Evolutionary conservation across 2,888 invertebrate species (phyloP).

Genomic region (Xestobium rufovillosum): DNA sequence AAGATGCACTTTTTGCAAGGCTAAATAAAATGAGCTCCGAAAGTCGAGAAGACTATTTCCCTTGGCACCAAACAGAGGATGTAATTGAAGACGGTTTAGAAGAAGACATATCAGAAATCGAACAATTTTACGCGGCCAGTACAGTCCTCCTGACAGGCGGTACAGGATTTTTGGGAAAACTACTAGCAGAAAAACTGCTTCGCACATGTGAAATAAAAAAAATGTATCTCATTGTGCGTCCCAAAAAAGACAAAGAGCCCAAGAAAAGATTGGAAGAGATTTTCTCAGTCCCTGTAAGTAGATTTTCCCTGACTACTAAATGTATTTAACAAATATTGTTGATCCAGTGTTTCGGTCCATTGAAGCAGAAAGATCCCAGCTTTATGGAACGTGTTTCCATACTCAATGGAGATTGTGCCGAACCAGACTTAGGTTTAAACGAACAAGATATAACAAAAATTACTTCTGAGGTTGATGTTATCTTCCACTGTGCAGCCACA

Average conservation of each 20-base stretch:
- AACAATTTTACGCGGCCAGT: background rate
- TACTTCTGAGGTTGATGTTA: conserved; percentile 48
- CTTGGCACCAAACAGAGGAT: too few species aligned
- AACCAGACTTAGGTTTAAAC: conserved; percentile 44
- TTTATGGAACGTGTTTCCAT: conserved; percentile 47
- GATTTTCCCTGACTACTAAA: background rate
- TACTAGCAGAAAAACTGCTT: conserved; percentile 1
- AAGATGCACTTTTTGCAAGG: too few species aligned
- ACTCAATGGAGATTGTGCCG: conserved; percentile 46
- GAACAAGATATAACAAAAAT: conserved; percentile 43
- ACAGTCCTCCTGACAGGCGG: background rate
- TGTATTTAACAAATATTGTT: background rate
- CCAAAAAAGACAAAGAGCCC: background rate
- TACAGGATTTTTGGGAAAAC: conserved; percentile 2
- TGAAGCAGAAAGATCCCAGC: conserved; percentile 43
- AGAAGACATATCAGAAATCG: too few species aligned
- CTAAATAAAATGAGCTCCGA: too few species aligned
- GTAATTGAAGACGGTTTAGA: too few species aligned
- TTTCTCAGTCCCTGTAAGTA: background rate
- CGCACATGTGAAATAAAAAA: background rate
- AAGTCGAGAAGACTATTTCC: too few species aligned
- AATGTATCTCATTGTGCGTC: background rate
- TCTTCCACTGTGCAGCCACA: conserved; percentile 68
- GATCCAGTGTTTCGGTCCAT: conserved; percentile 45
- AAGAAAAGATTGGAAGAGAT: conserved; percentile 1